Conservation (phyloP, 2,888 invertebrate genomes). For the Phortica magna region DNA sequence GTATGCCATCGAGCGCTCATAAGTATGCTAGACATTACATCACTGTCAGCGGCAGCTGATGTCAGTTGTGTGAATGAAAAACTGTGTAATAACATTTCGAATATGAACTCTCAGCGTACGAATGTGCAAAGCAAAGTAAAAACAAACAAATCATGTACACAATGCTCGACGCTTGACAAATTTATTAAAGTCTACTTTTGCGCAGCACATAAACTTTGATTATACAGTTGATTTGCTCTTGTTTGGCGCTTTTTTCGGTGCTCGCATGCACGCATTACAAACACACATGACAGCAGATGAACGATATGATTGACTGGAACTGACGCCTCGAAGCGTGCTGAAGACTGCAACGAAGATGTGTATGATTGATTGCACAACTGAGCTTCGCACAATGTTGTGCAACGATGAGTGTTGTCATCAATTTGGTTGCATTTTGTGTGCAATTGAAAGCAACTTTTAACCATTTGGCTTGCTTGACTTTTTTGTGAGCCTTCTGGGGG, state of each 20-base stretch:
- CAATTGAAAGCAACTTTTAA: conserved; percentile 20
- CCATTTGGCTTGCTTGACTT: background rate
- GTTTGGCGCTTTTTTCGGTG: background rate
- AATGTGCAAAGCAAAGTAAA: background rate
- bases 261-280: background rate
- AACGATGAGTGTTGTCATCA: background rate
- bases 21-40: conserved; percentile 40
- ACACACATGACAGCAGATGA: conserved; percentile 1
- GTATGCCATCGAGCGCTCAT: background rate
- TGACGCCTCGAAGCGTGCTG: background rate
- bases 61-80: background rate
- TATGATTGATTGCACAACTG: conserved; percentile 20
- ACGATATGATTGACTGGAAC: background rate
- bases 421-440: conserved; percentile 8
- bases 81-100: background rate
- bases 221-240: conserved; percentile 24
- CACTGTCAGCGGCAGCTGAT: conserved; percentile 51
- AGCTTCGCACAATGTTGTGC: background rate
- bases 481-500: background rate
- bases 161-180: conserved; percentile 11
- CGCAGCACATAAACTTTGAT: conserved; percentile 17
- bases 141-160: background rate
- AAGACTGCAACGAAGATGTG: conserved; percentile 4
- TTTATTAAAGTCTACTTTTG: conserved; percentile 28
- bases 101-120: background rate